Conservation (phyloP, 2,797 vertebrate genomes). For the Jordanella pulchra region DNA sequence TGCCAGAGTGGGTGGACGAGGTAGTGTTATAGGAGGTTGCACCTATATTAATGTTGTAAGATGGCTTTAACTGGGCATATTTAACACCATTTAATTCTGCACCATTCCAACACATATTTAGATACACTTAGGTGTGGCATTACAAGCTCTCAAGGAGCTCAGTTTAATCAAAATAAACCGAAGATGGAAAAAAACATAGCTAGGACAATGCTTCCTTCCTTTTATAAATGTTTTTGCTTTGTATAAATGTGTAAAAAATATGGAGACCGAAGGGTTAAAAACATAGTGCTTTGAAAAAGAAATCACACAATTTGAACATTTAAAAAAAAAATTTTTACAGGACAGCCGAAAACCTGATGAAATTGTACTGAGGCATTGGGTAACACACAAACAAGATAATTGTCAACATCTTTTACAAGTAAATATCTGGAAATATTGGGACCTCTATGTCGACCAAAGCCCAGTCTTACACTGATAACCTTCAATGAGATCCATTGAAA, state of each 20-base stretch:
- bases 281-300: not conserved
- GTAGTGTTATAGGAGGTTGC: conserved; percentile 51
- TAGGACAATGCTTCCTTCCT: not conserved
- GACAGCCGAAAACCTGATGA: not conserved
- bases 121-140: conserved; percentile 46
- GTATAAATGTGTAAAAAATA: conserved; percentile 1
- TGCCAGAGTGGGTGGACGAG: conserved; percentile 69
- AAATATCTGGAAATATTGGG: not conserved
- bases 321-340: not conserved
- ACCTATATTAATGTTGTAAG: conserved; percentile 37
- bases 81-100: conserved; percentile 73
- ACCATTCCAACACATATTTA: conserved; percentile 62
- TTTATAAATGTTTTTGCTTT: not conserved
- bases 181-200: not conserved
- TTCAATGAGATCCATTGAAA: too few relatives aligned
- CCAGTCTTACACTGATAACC: not conserved
- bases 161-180: conserved; percentile 25
- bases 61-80: conserved; percentile 76
- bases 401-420: not conserved
- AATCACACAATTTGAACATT: not conserved
- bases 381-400: too few relatives aligned
- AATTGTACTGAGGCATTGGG: not conserved
- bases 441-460: too few relatives aligned
- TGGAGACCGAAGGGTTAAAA: not conserved
- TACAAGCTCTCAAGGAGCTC: conserved; percentile 13